Evolutionary conservation across 30 jellyfish, hydroid and myxozoan genomes (phyloP).

Genomic region (Nemopilema nomurai): DNA sequence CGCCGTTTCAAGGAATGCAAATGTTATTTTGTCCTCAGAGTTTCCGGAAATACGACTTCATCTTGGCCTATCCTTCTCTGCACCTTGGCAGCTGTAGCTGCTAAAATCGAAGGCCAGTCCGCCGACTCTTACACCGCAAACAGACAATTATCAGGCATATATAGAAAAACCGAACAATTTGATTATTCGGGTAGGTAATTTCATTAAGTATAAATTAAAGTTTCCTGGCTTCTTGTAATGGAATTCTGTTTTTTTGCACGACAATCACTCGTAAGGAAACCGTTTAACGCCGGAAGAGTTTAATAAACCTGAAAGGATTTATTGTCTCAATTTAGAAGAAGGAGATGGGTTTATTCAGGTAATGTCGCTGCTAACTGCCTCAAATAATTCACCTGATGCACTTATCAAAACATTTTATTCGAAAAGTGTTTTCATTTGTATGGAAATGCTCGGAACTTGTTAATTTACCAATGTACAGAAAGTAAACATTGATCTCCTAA

Average conservation of each 20-base stretch:
- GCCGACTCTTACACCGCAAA: constrained; percentile 14
- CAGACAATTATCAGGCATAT: constrained; percentile 38
- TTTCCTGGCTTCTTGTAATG: neutral
- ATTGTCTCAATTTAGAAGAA: neutral
- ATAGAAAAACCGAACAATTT: constrained; percentile 6
- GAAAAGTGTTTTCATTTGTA: too few species aligned
- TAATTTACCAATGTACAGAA: too few species aligned
- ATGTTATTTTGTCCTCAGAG: constrained; percentile 19
- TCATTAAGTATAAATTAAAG: neutral
- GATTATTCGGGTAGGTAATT: constrained; percentile 45
- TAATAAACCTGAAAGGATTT: neutral
- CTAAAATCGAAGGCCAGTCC: constrained; percentile 43
- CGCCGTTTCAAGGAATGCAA: neutral
- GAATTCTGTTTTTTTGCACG: neutral
- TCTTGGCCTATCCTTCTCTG: constrained; percentile 55
- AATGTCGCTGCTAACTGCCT: neutral
- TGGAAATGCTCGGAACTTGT: too few species aligned
- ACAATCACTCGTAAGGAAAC: neutral
- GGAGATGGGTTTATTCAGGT: neutral
- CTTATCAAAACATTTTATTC: too few species aligned
- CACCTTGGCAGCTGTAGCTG: constrained; percentile 52
- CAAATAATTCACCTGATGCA: too few species aligned
- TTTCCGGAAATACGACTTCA: constrained; percentile 17
- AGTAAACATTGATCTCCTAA: too few species aligned
- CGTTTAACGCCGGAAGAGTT: neutral